Percentiles rank a stretch among this genome's conserved stretches.
phyloP scores from a whole-genome alignment of 2,888 invertebrate genomes.

The Stratiomys singularior region DNA sequence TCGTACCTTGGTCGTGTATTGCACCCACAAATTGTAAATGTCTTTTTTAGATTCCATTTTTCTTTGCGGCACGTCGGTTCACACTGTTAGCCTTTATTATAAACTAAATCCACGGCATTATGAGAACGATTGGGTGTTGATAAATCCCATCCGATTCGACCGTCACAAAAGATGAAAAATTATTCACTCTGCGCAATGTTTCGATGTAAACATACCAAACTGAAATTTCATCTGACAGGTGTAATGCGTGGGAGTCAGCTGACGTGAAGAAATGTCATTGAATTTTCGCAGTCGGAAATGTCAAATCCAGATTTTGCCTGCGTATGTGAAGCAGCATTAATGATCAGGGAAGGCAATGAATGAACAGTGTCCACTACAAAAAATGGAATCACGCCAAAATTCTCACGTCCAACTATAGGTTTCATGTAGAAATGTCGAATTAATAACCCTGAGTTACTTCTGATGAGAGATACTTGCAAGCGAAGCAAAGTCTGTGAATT shows the following conservation, averaged over 20 bases:
- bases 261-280: neutral
- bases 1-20: slow-evolving; percentile 68
- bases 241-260: neutral
- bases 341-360: neutral
- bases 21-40: slow-evolving; percentile 68
- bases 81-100: neutral
- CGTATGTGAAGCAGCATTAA: neutral
- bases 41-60: slow-evolving; percentile 66
- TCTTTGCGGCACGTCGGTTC: neutral
- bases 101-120: slow-evolving; percentile 22
- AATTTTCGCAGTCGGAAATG: neutral
- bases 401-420: too few relatives aligned
- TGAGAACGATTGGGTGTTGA: neutral
- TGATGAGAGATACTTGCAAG: too few relatives aligned
- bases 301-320: neutral
- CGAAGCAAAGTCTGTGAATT: too few relatives aligned
- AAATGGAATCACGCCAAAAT: too few relatives aligned
- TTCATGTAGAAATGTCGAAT: too few relatives aligned
- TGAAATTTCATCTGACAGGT: slow-evolving; percentile 20
- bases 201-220: slow-evolving; percentile 29
- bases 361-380: neutral
- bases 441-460: too few relatives aligned
- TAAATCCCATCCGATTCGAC: neutral
- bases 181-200: slow-evolving; percentile 18
- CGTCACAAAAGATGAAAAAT: neutral